Evolutionary conservation across 1,140 invertebrate genomes (phyloP).

Genomic region (Drosophila pectinifera): DNA sequence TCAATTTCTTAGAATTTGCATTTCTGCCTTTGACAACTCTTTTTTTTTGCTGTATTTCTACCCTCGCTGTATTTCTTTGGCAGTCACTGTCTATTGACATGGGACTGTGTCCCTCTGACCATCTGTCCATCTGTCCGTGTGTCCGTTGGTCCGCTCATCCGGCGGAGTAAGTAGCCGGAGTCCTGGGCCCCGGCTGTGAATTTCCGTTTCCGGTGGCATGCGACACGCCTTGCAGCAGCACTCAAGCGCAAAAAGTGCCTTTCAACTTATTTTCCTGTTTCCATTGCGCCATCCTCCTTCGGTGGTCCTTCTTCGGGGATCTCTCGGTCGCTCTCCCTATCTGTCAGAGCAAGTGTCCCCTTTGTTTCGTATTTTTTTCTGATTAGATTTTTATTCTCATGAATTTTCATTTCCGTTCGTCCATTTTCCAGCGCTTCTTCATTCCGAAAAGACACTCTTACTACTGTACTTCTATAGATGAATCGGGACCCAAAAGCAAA

Average conservation of each 20-base stretch:
- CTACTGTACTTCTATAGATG: too few species aligned
- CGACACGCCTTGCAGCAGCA: slow-evolving; percentile 67
- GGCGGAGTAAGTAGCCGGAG: slow-evolving; percentile 61
- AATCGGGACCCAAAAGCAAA: too few species aligned
- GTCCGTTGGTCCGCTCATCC: slow-evolving; percentile 38
- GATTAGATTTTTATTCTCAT: slow-evolving; percentile 76
- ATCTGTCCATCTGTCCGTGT: slow-evolving; percentile 4
- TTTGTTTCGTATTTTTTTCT: slow-evolving; percentile 64
- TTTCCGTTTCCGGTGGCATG: slow-evolving; percentile 71
- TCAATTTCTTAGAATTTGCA: slow-evolving; percentile 76
- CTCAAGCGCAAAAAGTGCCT: slow-evolving; percentile 76
- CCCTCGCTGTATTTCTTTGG: slow-evolving; percentile 27
- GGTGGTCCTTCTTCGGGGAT: slow-evolving; percentile 20
- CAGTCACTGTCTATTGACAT: slow-evolving; percentile 61
- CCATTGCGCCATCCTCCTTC: slow-evolving; percentile 54
- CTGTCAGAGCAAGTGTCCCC: slow-evolving; percentile 28
- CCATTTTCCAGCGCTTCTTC: slow-evolving; percentile 52
- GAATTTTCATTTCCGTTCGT: slow-evolving; percentile 74
- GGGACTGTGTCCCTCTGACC: slow-evolving; percentile 51
- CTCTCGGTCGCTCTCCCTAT: slow-evolving; percentile 5
- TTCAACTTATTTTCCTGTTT: slow-evolving; percentile 76
- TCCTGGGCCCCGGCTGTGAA: slow-evolving; percentile 61
- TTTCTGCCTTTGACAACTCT: slow-evolving; percentile 67
- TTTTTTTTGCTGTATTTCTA: slow-evolving; percentile 18
- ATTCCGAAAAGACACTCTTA: not conserved